These are phyloP conservation scores for Leptodon cayanensis DNA, from an alignment of 2,797 vertebrate species.

Conservation along the genomic window DNA sequence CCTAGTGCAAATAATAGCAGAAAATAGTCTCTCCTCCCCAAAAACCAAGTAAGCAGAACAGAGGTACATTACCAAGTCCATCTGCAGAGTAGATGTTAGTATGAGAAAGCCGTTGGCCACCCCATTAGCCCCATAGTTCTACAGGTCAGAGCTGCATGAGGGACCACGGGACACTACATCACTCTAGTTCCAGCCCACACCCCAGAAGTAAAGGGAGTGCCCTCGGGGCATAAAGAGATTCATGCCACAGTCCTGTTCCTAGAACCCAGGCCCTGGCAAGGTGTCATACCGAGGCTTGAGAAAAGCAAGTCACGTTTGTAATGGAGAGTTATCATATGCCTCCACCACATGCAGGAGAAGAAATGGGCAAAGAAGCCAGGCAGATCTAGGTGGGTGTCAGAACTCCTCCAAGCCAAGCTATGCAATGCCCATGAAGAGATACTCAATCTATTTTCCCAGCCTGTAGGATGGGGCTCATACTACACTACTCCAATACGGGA, in stretches of 20 bases:
- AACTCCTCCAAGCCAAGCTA: not conserved
- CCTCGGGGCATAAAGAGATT: not conserved
- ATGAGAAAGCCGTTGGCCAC: constrained; percentile 80
- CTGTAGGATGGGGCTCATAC: not conserved
- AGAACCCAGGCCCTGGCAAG: not conserved
- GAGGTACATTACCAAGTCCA: constrained; percentile 84
- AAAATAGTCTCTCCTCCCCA: constrained; percentile 21
- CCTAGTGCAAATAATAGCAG: not conserved
- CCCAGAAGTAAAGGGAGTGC: not conserved
- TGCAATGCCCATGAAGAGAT: not conserved
- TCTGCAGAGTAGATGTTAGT: constrained; percentile 87
- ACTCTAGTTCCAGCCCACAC: constrained; percentile 24
- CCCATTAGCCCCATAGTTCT: constrained; percentile 83
- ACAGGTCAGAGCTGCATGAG: constrained; percentile 76
- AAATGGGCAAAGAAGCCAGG: not conserved
- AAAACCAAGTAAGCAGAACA: constrained; percentile 6
- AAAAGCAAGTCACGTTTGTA: not conserved
- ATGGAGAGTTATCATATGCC: not conserved
- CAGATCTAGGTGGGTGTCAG: not conserved
- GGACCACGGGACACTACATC: constrained; percentile 18
- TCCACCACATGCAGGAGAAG: not conserved
- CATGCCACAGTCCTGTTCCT: not conserved
- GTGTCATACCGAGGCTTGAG: not conserved
- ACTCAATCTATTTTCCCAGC: not conserved
- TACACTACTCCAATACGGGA: not conserved